These are phyloP conservation scores for Idaea dimidiata DNA, from an alignment of 2,888 invertebrate species.

Conservation along the genomic window DNA sequence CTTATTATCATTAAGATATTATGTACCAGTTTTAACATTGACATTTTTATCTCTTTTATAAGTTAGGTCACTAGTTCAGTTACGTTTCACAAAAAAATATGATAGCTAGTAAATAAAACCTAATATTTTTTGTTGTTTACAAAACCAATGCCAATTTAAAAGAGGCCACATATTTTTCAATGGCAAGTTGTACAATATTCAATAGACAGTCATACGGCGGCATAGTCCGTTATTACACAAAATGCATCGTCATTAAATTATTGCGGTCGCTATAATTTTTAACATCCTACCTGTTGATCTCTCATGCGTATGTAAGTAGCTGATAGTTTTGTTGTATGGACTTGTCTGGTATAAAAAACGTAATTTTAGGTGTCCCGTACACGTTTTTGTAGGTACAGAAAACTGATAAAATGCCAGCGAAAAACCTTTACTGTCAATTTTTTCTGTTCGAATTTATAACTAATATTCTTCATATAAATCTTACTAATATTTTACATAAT, in stretches of 20 bases:
- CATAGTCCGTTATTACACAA: background rate
- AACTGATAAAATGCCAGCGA: no score
- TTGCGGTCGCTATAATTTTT: background rate
- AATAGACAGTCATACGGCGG: background rate
- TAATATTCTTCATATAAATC: no score
- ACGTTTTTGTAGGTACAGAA: no score
- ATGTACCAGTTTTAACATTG: no score
- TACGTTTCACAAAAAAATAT: background rate
- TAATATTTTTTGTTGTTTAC: background rate
- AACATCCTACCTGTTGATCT: background rate
- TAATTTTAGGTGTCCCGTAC: no score
- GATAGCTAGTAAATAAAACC: background rate
- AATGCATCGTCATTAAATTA: background rate
- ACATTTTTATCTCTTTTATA: slow-evolving; percentile 4
- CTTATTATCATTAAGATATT: no score
- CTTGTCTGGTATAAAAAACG: background rate
- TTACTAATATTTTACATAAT: no score
- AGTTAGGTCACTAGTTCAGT: background rate
- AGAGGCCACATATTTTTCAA: background rate
- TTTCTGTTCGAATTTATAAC: no score
- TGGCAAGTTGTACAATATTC: background rate
- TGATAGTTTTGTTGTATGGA: background rate
- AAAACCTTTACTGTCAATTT: no score
- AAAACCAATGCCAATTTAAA: background rate
- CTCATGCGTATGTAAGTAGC: background rate